A percentile compares a stretch with the other conserved stretches of the same genome.
These are phyloP conservation scores for Syrmaticus mikado DNA, from an alignment of 2,113 vertebrate genomes.

Conservation along the genomic window DNA sequence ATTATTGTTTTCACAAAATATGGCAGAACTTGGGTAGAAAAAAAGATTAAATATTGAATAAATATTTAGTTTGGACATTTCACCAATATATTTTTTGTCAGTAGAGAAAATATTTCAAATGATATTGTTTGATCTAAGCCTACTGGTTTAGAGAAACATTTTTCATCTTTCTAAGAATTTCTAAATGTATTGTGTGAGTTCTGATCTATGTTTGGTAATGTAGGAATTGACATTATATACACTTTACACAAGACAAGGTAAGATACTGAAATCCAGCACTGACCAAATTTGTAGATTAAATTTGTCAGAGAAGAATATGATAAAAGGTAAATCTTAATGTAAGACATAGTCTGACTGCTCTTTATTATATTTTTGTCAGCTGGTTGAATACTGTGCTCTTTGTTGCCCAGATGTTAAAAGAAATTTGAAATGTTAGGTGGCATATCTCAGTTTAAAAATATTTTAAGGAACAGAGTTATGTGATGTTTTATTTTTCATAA, in stretches of 20 bases:
- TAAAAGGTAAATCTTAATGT: background rate
- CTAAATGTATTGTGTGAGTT: background rate
- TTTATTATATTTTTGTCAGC: background rate
- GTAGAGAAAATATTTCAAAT: background rate
- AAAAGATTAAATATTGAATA: background rate
- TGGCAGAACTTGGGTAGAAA: background rate
- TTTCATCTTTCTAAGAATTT: background rate
- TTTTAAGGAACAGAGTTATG: background rate
- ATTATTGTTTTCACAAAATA: background rate
- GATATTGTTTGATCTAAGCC: rapidly evolving
- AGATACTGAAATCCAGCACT: background rate
- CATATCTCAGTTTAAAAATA: background rate
- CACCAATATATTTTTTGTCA: background rate
- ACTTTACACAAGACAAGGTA: background rate
- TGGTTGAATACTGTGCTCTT: background rate
- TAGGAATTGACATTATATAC: background rate
- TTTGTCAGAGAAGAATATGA: background rate
- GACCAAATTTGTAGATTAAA: background rate
- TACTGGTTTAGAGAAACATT: background rate
- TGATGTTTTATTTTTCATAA: background rate
- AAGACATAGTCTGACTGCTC: background rate
- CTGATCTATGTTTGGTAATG: background rate
- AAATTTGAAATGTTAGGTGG: background rate
- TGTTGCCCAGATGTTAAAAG: background rate
- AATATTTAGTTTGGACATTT: background rate